Conservation (phyloP, 1,140 invertebrate species). For the Drosophila kikkawai region DNA sequence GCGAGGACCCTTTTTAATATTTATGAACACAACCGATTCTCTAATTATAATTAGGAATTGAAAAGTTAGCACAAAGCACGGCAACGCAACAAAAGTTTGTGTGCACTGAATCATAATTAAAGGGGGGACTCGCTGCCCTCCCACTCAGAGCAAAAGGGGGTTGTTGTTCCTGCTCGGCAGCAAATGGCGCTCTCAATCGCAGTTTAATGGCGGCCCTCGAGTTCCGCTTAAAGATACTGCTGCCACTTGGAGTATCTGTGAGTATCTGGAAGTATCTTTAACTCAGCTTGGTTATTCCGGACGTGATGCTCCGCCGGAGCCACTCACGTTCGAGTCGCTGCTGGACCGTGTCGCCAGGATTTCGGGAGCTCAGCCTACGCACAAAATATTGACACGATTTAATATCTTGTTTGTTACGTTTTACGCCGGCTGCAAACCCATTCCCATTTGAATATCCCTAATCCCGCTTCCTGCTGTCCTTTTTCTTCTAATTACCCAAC, state of each 20-base stretch:
- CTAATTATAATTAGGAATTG: constrained; percentile 84
- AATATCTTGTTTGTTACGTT: constrained; percentile 48
- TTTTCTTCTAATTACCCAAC: constrained; percentile 65
- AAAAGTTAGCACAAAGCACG: constrained; percentile 80
- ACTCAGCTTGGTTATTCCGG: constrained; percentile 36
- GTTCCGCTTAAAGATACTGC: constrained; percentile 42
- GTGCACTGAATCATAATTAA: constrained; percentile 83
- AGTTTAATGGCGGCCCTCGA: constrained; percentile 74
- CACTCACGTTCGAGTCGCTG: constrained; percentile 32
- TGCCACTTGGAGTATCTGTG: background rate
- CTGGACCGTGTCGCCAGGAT: constrained; percentile 35
- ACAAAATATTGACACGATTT: constrained; percentile 59
- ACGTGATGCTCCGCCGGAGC: constrained; percentile 24
- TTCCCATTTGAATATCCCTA: constrained; percentile 55
- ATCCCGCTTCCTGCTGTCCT: constrained; percentile 45
- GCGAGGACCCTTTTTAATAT: constrained; percentile 78
- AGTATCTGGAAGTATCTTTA: constrained; percentile 12
- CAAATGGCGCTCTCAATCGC: constrained; percentile 69
- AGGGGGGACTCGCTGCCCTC: constrained; percentile 3
- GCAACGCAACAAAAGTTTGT: constrained; percentile 81
- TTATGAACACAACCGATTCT: constrained; percentile 84
- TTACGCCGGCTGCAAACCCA: constrained; percentile 24
- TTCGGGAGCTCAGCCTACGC: constrained; percentile 14
- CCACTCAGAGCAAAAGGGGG: constrained; percentile 3
- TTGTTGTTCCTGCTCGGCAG: constrained; percentile 36